Percentiles rank a stretch among this genome's conserved stretches.
Conservation (phyloP, 2,797 vertebrate species). For the Botia kubotai region DNA sequence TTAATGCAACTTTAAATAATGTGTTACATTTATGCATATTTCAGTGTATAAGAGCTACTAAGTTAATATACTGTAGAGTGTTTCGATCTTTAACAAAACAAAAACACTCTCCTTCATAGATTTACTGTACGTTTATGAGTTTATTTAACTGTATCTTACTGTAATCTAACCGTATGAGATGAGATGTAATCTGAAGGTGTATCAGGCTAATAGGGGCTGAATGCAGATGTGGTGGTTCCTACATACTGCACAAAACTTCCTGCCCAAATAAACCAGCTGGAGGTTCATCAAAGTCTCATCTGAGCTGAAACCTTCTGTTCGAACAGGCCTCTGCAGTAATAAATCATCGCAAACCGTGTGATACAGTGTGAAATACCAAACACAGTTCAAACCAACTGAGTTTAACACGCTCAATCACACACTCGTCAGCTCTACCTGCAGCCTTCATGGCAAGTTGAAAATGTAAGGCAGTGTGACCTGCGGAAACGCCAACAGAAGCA, state of each 20-base stretch:
- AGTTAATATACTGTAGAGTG: too few relatives aligned
- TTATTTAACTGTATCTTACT: too few relatives aligned
- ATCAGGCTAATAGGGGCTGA: constrained; percentile 20
- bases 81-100: too few relatives aligned
- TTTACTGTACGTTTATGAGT: too few relatives aligned
- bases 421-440: constrained; percentile 31
- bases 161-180: not conserved
- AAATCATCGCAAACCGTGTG: constrained; percentile 39
- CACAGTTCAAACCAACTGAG: constrained; percentile 30
- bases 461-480: constrained; percentile 6
- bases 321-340: constrained; percentile 28
- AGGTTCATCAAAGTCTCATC: constrained; percentile 50
- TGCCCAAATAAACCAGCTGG: constrained; percentile 33
- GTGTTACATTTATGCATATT: too few relatives aligned
- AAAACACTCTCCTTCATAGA: too few relatives aligned
- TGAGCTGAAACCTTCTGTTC: constrained; percentile 26
- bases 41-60: too few relatives aligned
- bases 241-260: constrained; percentile 46
- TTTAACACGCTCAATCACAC: constrained; percentile 41
- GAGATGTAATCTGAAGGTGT: constrained; percentile 21
- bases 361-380: constrained; percentile 41
- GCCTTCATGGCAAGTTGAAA: not conserved
- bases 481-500: constrained; percentile 22
- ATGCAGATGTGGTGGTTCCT: constrained; percentile 3
- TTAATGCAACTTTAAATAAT: too few relatives aligned